Evolutionary conservation across 2,113 vertebrate genomes (phyloP).

Genomic region (Salvelinus sp.): DNA sequence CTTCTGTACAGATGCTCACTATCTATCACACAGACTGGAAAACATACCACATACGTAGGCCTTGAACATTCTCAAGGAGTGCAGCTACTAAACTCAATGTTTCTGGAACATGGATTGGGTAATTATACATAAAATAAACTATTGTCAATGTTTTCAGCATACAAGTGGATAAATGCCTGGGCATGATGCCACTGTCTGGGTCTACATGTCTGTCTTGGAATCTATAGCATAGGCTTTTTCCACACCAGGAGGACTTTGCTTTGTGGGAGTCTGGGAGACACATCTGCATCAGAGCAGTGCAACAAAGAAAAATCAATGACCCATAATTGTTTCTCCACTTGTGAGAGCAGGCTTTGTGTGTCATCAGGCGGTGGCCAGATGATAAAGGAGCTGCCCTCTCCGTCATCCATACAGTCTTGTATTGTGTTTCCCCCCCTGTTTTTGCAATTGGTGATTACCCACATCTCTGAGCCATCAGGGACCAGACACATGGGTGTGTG

Average conservation of each 20-base stretch:
- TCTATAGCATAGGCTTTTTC: not conserved
- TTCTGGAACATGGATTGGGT: not conserved
- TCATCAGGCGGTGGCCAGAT: not conserved
- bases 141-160: too few relatives aligned
- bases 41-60: not conserved
- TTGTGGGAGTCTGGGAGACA: not conserved
- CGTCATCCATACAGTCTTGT: not conserved
- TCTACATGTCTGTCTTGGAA: not conserved
- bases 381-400: not conserved
- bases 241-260: not conserved
- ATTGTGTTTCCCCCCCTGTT: not conserved
- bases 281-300: not conserved
- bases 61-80: not conserved
- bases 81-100: not conserved
- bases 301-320: not conserved
- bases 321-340: not conserved
- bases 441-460: not conserved
- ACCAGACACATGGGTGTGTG: not conserved
- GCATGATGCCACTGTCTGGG: not conserved
- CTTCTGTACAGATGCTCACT: not conserved
- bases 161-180: too few relatives aligned
- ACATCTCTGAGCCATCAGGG: not conserved
- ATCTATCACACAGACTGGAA: not conserved
- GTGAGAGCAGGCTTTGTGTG: not conserved
- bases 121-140: too few relatives aligned